Conservation (phyloP, 2,113 vertebrate genomes). For the Patagioenas fasciata region DNA sequence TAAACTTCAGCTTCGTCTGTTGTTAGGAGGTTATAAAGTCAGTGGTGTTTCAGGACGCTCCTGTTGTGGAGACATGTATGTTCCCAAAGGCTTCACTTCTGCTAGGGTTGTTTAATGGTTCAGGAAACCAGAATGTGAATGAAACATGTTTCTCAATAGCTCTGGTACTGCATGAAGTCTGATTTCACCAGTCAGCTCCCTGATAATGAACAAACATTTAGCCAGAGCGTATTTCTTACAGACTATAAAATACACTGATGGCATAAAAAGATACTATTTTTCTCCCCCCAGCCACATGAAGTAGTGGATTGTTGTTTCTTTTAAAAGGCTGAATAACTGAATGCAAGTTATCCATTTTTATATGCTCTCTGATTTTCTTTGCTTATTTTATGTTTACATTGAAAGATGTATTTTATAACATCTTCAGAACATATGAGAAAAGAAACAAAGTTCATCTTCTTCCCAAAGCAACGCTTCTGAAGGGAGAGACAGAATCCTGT, state of each 20-base stretch:
- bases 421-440: not conserved
- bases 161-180: not conserved
- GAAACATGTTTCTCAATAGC: not conserved
- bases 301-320: accelerated
- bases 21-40: not conserved
- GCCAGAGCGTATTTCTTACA: not conserved
- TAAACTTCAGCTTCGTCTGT: not conserved
- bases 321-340: not conserved
- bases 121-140: not conserved
- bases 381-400: not conserved
- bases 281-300: accelerated
- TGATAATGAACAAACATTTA: not conserved
- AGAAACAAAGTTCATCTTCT: not conserved
- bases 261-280: not conserved
- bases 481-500: not conserved
- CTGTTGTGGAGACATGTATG: not conserved
- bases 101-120: not conserved
- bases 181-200: not conserved
- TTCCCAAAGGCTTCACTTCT: not conserved
- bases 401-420: not conserved
- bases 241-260: not conserved
- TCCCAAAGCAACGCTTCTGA: not conserved
- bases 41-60: not conserved
- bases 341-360: not conserved
- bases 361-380: not conserved